A percentile compares a stretch with the other conserved stretches of the same genome.
These are phyloP conservation scores for Neogale vison DNA, from an alignment of 2,113 vertebrate species.

Conservation along the genomic window DNA sequence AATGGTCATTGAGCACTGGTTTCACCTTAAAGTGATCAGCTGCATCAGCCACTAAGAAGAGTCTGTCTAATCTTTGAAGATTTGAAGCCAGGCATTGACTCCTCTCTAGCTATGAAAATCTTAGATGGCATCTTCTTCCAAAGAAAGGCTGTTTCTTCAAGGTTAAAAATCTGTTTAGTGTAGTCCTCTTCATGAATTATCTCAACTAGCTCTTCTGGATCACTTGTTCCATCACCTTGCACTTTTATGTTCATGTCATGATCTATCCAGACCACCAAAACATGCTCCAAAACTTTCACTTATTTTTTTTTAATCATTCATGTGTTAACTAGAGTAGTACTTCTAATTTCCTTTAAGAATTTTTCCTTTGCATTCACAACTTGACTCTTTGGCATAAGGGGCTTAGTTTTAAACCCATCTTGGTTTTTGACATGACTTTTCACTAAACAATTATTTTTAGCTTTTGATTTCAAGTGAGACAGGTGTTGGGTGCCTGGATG, in stretches of 20 bases:
- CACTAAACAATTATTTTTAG: not conserved
- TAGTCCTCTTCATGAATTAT: not conserved
- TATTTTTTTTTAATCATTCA: not conserved
- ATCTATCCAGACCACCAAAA: not conserved
- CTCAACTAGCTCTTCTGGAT: not conserved
- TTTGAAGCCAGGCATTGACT: not conserved
- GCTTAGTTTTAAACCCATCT: not conserved
- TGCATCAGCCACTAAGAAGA: not conserved
- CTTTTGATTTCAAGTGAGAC: not conserved
- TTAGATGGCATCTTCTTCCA: not conserved
- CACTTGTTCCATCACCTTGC: not conserved
- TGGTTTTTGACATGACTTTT: not conserved
- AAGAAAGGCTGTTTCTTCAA: not conserved
- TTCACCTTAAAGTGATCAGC: not conserved
- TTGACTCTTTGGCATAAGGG: not conserved
- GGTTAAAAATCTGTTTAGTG: not conserved
- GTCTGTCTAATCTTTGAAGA: not conserved
- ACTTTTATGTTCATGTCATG: not conserved
- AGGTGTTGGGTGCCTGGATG: no score
- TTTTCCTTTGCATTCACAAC: not conserved
- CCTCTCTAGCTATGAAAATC: not conserved
- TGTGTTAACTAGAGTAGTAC: not conserved
- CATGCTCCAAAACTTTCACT: not conserved
- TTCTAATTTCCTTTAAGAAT: not conserved
- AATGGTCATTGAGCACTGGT: not conserved